Base-by-base conservation (phyloP, 2,113 vertebrate species). In the Bos indicus region DNA sequence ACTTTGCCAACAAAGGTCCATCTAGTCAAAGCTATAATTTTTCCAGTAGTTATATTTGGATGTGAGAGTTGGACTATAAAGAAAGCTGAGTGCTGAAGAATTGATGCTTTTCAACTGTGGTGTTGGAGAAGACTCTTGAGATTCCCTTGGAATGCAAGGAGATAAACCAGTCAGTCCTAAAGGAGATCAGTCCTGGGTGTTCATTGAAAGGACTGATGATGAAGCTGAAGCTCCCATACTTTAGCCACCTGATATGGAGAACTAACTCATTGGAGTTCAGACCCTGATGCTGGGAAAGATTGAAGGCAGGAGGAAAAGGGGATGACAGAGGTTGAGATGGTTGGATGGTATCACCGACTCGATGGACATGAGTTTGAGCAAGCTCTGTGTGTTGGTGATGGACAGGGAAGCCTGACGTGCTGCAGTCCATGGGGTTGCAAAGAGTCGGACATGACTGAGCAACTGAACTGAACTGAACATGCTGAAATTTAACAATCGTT, bases 201-300 rank as follows among this genome's bases (percentile, higher is more conserved):
- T 71, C n/a, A 71, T 23, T 71, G n/a, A n/a, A 71, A 36, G 9
- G 64, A 36, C n/a, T 71, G 67, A 40, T 71, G n/a, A 23, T 23
- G 67, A 40, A 71, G n/a, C 10, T 40, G 67, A 71, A 71, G n/a
- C 19, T 71, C 36, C 19, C 67, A 71, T 23, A 23, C 67, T 40
- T 40, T 23, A 5, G 67, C n/a, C 19, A 40, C 67, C 67, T 71
- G n/a, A 71, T 40, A 40, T 0, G 0, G 23, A 23, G n/a, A 71
- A 71, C 67, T 23, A 19, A 71, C n/a, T 71, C 19, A 40, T 3
- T 40, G 5, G 19, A 71, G 21, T 62, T 30, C 19, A 36, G 64
- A 8, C 33, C 16, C 33, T 67, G 64, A 67, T 67, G 64, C 33
- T 19, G 33, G 8, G 8, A 67, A 67, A 67, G 16, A n/a, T n/a